These are phyloP conservation scores for Amphipoea oculea DNA, from an alignment of 2,888 invertebrate genomes.

Conservation along the genomic window DNA sequence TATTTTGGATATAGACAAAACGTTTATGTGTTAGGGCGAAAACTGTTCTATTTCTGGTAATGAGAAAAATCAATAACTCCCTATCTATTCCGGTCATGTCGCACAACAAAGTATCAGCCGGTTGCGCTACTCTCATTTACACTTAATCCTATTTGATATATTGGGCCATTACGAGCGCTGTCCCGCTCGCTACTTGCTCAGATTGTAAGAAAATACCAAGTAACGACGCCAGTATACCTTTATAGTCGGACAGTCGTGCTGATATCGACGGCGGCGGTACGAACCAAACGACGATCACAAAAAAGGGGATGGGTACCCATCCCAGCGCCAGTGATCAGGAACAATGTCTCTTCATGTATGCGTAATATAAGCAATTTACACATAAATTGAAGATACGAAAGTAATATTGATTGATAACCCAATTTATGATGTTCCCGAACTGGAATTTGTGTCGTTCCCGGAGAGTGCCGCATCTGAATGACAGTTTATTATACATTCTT, in stretches of 20 bases:
- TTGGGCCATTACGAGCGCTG: constrained; percentile 87
- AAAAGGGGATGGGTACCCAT: constrained; percentile 63
- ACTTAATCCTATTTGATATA: constrained; percentile 89
- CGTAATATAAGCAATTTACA: constrained; percentile 71
- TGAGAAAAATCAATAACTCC: constrained; percentile 73
- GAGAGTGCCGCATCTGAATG: constrained; percentile 70
- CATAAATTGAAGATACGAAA: constrained; percentile 75
- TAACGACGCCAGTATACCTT: constrained; percentile 73
- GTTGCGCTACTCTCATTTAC: constrained; percentile 85
- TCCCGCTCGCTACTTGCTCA: constrained; percentile 80
- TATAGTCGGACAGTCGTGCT: constrained; percentile 70
- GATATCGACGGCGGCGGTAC: constrained; percentile 58
- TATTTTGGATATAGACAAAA: constrained; percentile 22
- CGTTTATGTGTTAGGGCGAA: constrained; percentile 13
- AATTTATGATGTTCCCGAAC: constrained; percentile 74
- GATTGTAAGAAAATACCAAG: constrained; percentile 84
- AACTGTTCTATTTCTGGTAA: constrained; percentile 56
- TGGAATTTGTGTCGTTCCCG: constrained; percentile 67
- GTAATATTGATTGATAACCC: constrained; percentile 82
- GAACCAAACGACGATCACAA: constrained; percentile 55
- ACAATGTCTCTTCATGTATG: constrained; percentile 68
- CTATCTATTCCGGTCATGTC: constrained; percentile 81
- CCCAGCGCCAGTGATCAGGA: constrained; percentile 64
- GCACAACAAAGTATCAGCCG: constrained; percentile 83
- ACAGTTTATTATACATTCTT: constrained; percentile 75